These are phyloP conservation scores for Drosophila simulans DNA, from an alignment of 1,140 invertebrate species.

Conservation along the genomic window DNA sequence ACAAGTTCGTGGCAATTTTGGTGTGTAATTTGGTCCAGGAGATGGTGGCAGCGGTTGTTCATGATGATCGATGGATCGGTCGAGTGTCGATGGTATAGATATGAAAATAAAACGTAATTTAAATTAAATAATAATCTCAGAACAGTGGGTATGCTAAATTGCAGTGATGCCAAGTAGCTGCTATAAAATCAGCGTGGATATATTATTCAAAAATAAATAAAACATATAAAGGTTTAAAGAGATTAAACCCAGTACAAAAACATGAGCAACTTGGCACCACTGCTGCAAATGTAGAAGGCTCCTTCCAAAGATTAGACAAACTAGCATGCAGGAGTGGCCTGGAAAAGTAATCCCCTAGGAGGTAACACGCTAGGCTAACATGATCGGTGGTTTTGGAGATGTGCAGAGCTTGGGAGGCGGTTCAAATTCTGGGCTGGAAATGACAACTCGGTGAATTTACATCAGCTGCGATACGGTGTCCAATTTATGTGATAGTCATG, in stretches of 20 bases:
- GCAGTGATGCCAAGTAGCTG: constrained; percentile 13
- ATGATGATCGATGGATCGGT: constrained; percentile 37
- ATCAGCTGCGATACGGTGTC: constrained; percentile 7
- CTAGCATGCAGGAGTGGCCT: constrained; percentile 60
- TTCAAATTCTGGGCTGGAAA: constrained; percentile 5
- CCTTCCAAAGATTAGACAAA: constrained; percentile 28
- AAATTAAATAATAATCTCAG: constrained; percentile 28
- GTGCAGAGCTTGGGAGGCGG: constrained; percentile 23
- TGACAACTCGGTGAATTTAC: constrained; percentile 10
- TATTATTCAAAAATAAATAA: background rate
- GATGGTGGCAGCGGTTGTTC: constrained; percentile 40
- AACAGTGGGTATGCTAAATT: constrained; percentile 2
- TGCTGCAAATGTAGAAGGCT: constrained; percentile 7
- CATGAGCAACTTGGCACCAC: constrained; percentile 6
- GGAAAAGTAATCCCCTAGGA: constrained; percentile 28
- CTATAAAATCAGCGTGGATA: background rate
- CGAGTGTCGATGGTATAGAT: constrained; percentile 35
- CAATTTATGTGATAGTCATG: constrained; percentile 27
- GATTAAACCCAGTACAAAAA: background rate
- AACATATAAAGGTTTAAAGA: background rate
- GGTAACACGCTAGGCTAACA: constrained; percentile 51
- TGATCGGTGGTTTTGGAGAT: constrained; percentile 18
- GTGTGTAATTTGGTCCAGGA: constrained; percentile 58
- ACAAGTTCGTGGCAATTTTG: constrained; percentile 45
- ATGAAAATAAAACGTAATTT: constrained; percentile 39